phyloP scores from a whole-genome alignment of 2,888 invertebrate genomes.

The Tipula unca region DNA sequence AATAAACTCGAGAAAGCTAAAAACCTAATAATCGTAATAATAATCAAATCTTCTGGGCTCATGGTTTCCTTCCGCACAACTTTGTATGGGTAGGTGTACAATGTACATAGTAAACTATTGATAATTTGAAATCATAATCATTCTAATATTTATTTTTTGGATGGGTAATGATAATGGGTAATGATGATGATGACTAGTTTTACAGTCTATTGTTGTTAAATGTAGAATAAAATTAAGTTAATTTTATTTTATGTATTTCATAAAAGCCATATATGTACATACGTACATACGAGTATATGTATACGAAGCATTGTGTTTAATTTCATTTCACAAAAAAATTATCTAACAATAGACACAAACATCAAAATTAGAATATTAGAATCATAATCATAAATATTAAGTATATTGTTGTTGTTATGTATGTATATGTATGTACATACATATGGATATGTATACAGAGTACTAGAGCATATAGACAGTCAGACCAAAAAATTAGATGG shows the following conservation, averaged over 20 bases:
- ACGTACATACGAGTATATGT: neutral
- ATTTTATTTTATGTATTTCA: neutral
- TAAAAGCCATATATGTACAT: neutral
- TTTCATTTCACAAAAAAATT: neutral
- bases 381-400: conserved; percentile 8
- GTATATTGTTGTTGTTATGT: neutral
- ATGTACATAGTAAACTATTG: neutral
- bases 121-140: neutral
- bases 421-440: neutral
- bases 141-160: neutral
- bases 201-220: neutral
- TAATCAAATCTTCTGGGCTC: neutral
- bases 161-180: neutral
- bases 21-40: neutral
- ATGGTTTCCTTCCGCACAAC: neutral
- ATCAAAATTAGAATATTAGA: neutral
- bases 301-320: neutral
- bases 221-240: neutral
- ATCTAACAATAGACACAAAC: neutral
- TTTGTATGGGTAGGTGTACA: neutral
- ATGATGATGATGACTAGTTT: conserved; percentile 2
- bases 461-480: neutral
- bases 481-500: conserved; percentile 14
- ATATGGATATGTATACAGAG: neutral
- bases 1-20: neutral